Evolutionary conservation across 2,113 vertebrate species (phyloP), one percentile per base, ranked within the genome.

Genomic region (Fregetta grallaria): DNA sequence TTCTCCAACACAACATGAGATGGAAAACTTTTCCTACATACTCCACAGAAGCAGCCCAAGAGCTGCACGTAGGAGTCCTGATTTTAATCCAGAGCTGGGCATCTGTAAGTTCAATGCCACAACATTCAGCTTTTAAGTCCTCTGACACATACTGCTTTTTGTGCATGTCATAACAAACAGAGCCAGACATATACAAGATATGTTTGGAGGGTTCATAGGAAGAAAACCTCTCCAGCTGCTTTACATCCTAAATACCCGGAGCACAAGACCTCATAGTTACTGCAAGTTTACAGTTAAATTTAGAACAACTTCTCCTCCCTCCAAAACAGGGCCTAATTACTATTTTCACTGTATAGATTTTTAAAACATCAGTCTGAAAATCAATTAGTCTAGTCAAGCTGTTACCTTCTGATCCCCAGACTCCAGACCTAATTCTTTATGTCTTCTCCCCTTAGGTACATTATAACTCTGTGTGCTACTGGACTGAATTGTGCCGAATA

Each of bases 331-430:
- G 56, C 65, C 80, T 92, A 72, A 91, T 93, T 92, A 92, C 34
- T 92, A 76, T 91, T 93, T 96, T 83, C 36, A 38, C 68, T 77
- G 59, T 87, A 91, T 47, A 82, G 42, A 56, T 95, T 95, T 96
- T 95, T 93, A 88, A 96, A 94, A 77, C 52, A 91, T 71, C 55
- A 63, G 47, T 36, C 80, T 94, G 53, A 49, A 97, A 97, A 95
- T 97, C 95, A 97, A 97, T 97, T 97, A 96, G 86, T 91, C 93
- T 95, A 95, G 92, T 86, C 91, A 89, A 96, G 89, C 70, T 86
- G 71, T 81, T 96, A 40, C 90, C 71, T 93, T 95, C 71, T 26
- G 19, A 82, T 95, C 96, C 96, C 97, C 88, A 93, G 96, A 82
- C 93, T 96, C 95, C 83, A 97, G 92, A 93, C 95, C 96, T 96